phyloP scores from a whole-genome alignment of 2,797 vertebrate species.

The Myioborus melanocephalus region DNA sequence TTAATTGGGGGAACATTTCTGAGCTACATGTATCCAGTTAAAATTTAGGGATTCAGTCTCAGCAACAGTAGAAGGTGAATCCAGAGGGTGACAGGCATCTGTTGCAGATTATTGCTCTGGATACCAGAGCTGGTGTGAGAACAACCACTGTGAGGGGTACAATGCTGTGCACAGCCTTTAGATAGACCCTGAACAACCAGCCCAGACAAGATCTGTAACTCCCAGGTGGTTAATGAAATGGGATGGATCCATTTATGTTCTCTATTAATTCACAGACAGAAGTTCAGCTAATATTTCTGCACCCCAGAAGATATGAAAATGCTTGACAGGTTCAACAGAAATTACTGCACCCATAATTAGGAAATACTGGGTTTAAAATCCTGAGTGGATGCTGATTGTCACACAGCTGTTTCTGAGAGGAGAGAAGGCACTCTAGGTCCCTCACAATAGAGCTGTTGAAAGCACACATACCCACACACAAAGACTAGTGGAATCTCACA shows the following conservation, averaged over 20 bases:
- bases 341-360: background rate
- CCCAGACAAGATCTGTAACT: background rate
- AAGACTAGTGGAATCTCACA: background rate
- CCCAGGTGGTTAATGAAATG: background rate
- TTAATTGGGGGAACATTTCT: background rate
- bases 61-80: background rate
- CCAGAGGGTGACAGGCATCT: background rate
- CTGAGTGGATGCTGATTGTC: background rate
- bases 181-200: background rate
- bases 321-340: background rate
- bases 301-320: background rate
- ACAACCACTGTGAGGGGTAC: background rate
- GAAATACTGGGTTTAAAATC: slow-evolving; percentile 13
- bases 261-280: background rate
- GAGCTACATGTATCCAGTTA: background rate
- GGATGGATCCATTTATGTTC: background rate
- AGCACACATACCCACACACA: background rate
- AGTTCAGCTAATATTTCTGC: slow-evolving; percentile 7
- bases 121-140: background rate
- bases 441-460: background rate
- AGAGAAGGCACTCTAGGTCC: background rate
- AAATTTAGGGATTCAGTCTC: background rate
- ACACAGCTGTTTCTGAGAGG: background rate
- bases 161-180: background rate
- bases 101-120: background rate